These are phyloP conservation scores for Sula dactylatra DNA, from an alignment of 2,113 vertebrate species.

Conservation along the genomic window DNA sequence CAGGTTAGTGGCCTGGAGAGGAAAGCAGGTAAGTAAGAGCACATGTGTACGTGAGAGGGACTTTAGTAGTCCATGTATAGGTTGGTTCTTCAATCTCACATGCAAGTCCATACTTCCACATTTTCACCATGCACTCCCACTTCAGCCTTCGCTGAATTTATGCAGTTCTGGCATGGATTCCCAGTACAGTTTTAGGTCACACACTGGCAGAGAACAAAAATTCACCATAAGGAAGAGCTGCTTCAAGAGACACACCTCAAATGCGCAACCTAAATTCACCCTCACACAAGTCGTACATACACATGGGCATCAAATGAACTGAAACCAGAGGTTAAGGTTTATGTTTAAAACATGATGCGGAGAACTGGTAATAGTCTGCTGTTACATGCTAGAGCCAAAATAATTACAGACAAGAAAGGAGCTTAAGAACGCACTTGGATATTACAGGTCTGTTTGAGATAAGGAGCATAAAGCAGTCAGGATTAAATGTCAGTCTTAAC, in stretches of 20 bases:
- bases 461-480: constrained; percentile 2
- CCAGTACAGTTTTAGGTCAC: neutral
- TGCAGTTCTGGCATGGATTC: neutral
- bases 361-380: neutral
- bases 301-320: neutral
- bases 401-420: constrained; percentile 6
- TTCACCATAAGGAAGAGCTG: neutral
- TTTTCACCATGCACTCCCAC: neutral
- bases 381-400: neutral
- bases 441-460: constrained; percentile 15
- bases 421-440: neutral
- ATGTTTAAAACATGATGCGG: neutral
- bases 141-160: neutral
- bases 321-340: neutral
- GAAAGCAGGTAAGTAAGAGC: neutral
- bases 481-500: constrained; percentile 27
- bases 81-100: neutral
- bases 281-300: neutral
- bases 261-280: neutral
- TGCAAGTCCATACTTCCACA: neutral
- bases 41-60: neutral
- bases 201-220: neutral
- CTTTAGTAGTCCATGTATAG: neutral
- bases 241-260: neutral
- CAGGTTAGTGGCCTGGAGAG: neutral